Percentiles rank a stretch among this genome's conserved stretches.
Evolutionary conservation across 2,888 invertebrate species (phyloP).

Genomic region (Halocaridina rubra): DNA sequence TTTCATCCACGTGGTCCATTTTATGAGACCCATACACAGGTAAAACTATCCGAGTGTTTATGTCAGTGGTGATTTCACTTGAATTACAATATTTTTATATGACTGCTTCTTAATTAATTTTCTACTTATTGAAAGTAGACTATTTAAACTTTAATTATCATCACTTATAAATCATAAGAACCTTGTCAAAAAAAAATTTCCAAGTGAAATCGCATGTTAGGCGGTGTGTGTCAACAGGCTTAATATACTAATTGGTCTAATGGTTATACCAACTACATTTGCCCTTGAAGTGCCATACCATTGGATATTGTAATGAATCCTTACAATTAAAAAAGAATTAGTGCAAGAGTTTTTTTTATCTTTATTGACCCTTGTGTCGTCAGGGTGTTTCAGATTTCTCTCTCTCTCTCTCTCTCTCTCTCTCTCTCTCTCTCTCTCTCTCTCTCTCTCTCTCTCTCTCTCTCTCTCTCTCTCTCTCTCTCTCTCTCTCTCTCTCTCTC

Average conservation of each 20-base stretch:
- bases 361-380: background rate
- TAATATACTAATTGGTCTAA: constrained; percentile 18
- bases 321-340: too few species aligned
- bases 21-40: background rate
- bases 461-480: background rate
- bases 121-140: too few species aligned
- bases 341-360: background rate
- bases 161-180: too few species aligned
- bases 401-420: background rate
- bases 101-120: too few species aligned
- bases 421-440: background rate
- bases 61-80: too few species aligned
- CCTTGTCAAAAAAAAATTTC: too few species aligned
- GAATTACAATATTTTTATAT: too few species aligned
- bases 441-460: background rate
- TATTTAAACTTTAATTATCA: too few species aligned
- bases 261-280: background rate
- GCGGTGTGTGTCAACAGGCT: constrained; percentile 1
- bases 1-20: background rate
- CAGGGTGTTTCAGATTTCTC: background rate
- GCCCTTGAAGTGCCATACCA: background rate
- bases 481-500: background rate
- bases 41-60: background rate
- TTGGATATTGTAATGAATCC: constrained; percentile 3
- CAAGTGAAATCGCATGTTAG: background rate